Evolutionary conservation across 2,888 invertebrate genomes (phyloP), one percentile per base, ranked within the genome.

Genomic region (Theristus sp.): DNA sequence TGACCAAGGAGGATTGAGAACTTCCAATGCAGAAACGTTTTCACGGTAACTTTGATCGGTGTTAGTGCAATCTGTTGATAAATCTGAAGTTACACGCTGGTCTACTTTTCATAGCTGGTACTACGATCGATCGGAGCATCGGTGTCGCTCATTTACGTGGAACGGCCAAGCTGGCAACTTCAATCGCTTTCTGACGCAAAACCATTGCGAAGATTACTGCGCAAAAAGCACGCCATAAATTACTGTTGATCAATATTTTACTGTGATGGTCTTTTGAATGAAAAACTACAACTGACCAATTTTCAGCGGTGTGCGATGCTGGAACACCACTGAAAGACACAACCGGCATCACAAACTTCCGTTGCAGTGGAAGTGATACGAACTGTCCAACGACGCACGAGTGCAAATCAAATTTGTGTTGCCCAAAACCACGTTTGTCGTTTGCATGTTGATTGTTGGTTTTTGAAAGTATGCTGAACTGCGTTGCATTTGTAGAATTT

Each of bases 81-180:
- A n/a, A n/a, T n/a, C n/a, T n/a, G n/a, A n/a, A n/a, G n/a, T n/a
- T n/a, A n/a, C n/a, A n/a, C n/a, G n/a, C n/a, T n/a, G n/a, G n/a
- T n/a, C n/a, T n/a, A n/a, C n/a, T n/a, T n/a, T n/a, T n/a, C n/a
- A n/a, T 17, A 38, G 70, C 20, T 72, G 72, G 72, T 70, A 68
- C 61, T 69, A 68, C 63, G 70, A 69, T 61, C 63, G 64, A 10
- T 67, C 69, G 26, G 66, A 64, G 17, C 64, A 65, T 52, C 57
- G 66, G 10, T 56, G 29, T 26, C 29, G 56, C 20, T 17, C 38
- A 17, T 38, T 38, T 17, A 38, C 38, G 10, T 38, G 38, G 38
- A 38, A n/a, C n/a, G 52, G 52, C 22, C 52, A 52, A n/a, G 52
- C n/a, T n/a, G 52, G 52, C 10, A 52, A 52, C 52, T 20, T 24